Percentiles rank a stretch among this genome's conserved stretches.
These are phyloP conservation scores for Balearica regulorum DNA, from an alignment of 2,797 vertebrate species.

Conservation along the genomic window DNA sequence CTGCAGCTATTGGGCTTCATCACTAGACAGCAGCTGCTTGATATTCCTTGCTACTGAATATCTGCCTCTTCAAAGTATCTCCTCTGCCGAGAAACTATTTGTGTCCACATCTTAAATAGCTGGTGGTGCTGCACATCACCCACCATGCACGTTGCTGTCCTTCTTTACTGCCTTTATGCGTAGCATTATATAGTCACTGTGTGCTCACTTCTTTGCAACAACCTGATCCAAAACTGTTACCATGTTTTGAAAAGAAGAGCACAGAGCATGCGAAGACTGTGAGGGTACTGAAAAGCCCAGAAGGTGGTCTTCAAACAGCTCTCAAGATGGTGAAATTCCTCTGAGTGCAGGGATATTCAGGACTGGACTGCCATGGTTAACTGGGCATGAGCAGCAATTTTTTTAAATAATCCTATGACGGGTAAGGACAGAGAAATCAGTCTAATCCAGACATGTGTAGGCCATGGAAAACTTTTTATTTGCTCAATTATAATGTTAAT, in stretches of 20 bases:
- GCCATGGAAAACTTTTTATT: background rate
- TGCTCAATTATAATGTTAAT: background rate
- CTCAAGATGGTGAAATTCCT: background rate
- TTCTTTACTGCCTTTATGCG: background rate
- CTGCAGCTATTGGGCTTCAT: background rate
- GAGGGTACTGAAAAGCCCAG: background rate
- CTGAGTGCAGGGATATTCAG: background rate
- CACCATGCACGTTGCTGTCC: background rate
- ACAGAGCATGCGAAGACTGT: background rate
- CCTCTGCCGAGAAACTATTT: background rate
- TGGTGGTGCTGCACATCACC: background rate
- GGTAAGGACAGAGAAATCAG: background rate
- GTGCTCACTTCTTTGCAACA: background rate
- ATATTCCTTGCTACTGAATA: background rate
- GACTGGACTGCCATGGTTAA: background rate
- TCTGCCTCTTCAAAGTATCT: background rate
- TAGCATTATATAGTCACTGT: rapidly evolving
- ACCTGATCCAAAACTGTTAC: background rate
- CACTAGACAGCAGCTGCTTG: background rate
- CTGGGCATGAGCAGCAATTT: background rate
- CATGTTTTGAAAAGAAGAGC: background rate
- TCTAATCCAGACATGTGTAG: background rate
- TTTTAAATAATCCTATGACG: background rate
- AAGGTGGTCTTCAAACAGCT: background rate
- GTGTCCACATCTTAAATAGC: background rate